Evolutionary conservation across 2,113 vertebrate species (phyloP), one percentile per base, ranked within the genome.

Genomic region (Eidolon helvum): DNA sequence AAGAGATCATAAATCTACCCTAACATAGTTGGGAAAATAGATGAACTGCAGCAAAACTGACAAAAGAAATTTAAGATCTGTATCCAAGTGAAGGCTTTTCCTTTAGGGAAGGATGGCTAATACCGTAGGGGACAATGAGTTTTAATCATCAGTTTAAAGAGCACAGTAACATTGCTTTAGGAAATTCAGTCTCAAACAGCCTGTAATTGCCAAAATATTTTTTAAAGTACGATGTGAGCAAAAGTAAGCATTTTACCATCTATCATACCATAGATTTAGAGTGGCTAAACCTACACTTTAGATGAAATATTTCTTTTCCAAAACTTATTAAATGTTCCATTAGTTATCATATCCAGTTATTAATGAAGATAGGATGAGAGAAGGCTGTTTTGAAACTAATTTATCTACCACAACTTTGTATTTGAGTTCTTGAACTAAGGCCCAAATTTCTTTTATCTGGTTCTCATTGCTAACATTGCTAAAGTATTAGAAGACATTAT

Each of bases 381-480:
- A 10, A 89, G 72, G n/a, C 21, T 79, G 30, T 74, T 90, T 74
- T 69, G 74, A 90, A 85, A 89, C 33, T 10, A 91, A 88, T 88
- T 91, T 72, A 40, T 35, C 18, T 28, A 75, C 12, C 55, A 89
- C n/a, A 72, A 57, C 0, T 78, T 40, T 85, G 68, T 59, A 26
- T 77, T 48, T 92, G 21, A 92, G 35, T 78, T 75, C 35, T 74
- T 90, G 50, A 87, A 92, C 28, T 57, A 74, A 57, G 48, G 28
- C 57, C 53, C 16, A 77, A 66, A 77, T 94, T 91, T 77, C 21
- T 53, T 83, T 78, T 43, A 66, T 91, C 65, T 92, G 30, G 33
- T 43, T 92, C 16, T 87, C 45, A 82, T 92, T 93, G 84, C 45
- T 90, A 93, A 75, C 40, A 82, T 19, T 95, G 86, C 72, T 91